These are phyloP conservation scores for Sterrhoptilus dennistouni DNA, from an alignment of 2,113 vertebrate genomes.

Conservation along the genomic window DNA sequence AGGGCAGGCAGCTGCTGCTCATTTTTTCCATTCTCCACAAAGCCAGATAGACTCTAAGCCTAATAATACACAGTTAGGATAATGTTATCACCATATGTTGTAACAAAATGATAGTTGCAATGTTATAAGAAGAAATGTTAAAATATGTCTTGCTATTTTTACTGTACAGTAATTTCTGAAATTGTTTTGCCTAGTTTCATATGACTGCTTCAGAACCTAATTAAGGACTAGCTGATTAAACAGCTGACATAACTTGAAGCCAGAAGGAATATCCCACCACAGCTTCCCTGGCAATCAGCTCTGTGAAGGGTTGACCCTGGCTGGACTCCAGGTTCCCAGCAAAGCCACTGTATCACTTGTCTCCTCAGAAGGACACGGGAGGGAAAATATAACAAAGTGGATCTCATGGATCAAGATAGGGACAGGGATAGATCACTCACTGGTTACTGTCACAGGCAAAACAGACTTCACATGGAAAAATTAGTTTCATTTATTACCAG, in stretches of 20 bases:
- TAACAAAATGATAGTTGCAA: neutral
- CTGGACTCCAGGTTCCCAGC: neutral
- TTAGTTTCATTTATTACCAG: neutral
- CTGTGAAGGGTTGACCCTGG: neutral
- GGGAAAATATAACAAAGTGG: neutral
- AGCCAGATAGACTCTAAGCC: neutral
- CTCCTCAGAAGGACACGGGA: neutral
- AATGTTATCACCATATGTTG: neutral
- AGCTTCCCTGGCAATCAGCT: neutral
- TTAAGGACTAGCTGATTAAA: neutral
- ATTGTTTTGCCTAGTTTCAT: neutral
- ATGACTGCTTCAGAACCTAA: neutral
- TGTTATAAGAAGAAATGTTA: neutral
- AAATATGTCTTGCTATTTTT: neutral
- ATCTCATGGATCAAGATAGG: fast-evolving
- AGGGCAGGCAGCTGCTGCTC: neutral
- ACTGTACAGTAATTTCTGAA: neutral
- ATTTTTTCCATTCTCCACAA: neutral
- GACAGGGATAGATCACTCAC: neutral
- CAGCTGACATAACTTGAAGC: neutral
- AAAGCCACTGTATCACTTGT: neutral
- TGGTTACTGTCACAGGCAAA: neutral
- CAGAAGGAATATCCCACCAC: neutral
- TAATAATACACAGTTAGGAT: neutral
- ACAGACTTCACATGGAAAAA: neutral